Percentiles rank a stretch among this genome's conserved stretches.
Conservation (phyloP, 2,113 vertebrate genomes). For the Fulica atra region DNA sequence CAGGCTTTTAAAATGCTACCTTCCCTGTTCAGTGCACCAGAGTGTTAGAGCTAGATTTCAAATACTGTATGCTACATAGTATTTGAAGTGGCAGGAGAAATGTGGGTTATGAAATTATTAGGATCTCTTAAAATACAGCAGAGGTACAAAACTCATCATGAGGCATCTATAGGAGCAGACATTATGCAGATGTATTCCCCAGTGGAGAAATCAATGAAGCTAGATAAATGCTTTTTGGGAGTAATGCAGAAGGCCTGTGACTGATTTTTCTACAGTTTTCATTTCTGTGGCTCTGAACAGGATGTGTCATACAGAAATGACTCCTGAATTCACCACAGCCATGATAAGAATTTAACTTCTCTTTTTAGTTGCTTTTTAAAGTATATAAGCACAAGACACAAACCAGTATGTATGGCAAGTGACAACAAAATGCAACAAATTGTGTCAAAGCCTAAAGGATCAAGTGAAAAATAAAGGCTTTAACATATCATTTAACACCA, state of each 20-base stretch:
- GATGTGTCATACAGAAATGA: conserved; percentile 16
- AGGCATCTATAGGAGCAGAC: not conserved
- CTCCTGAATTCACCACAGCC: not conserved
- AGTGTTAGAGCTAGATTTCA: not conserved
- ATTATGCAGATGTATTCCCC: not conserved
- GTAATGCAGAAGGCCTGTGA: not conserved
- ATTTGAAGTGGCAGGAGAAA: not conserved
- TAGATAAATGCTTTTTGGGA: not conserved
- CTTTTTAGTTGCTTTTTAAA: not conserved
- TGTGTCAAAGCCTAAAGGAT: not conserved
- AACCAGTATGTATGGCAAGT: not conserved
- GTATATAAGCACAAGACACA: not conserved
- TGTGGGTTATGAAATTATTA: not conserved
- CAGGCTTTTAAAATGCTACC: not conserved
- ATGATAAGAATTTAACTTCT: conserved; percentile 2
- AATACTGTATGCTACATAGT: not conserved
- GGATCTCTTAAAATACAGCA: not conserved
- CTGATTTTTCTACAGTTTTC: not conserved
- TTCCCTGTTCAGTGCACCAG: not conserved
- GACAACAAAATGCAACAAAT: not conserved
- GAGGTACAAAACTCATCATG: not conserved
- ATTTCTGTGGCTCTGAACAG: conserved; percentile 19
- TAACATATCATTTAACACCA: not conserved
- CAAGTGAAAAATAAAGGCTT: not conserved
- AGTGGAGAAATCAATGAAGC: not conserved